Conservation (phyloP, 2,113 vertebrate genomes). For the Sterrhoptilus dennistouni region DNA sequence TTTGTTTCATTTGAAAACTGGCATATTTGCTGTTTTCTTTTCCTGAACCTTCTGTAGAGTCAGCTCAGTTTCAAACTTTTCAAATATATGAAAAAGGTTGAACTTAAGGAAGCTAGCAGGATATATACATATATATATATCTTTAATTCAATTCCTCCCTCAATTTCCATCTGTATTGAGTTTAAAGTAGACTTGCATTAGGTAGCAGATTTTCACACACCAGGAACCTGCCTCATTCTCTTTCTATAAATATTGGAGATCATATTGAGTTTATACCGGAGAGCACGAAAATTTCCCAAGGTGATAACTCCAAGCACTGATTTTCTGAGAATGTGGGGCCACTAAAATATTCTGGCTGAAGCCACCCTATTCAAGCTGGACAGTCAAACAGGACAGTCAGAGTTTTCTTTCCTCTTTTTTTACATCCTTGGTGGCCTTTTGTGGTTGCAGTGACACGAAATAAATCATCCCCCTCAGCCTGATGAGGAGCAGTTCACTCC, state of each 20-base stretch:
- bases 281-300: background rate
- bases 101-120: background rate
- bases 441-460: background rate
- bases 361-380: background rate
- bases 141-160: background rate
- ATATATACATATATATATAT: no score
- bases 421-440: background rate
- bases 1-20: background rate
- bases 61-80: background rate
- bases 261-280: background rate
- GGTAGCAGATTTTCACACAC: background rate
- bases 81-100: background rate
- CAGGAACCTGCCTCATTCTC: background rate
- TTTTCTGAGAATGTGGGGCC: background rate
- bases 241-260: background rate
- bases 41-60: background rate
- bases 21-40: background rate
- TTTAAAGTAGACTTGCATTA: background rate
- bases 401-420: background rate
- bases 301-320: background rate
- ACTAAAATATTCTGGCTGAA: background rate
- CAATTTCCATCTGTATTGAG: background rate
- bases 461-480: background rate
- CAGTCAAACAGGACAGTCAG: background rate
- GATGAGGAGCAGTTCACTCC: background rate